These are phyloP conservation scores for Nyctereutes procyonoides DNA, from an alignment of 2,113 vertebrate species.

Conservation along the genomic window DNA sequence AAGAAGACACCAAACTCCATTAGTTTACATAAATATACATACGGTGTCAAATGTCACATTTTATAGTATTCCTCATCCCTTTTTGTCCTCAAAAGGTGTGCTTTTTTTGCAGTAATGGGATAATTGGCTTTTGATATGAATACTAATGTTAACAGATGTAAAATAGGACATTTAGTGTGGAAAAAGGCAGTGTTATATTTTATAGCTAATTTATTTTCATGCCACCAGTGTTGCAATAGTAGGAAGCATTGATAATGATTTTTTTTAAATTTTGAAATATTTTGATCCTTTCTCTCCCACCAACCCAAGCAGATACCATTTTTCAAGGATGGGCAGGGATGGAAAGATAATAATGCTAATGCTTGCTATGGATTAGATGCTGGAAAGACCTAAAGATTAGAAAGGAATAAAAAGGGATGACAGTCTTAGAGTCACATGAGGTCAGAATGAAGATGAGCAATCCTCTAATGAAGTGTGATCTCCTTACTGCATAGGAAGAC, in stretches of 20 bases:
- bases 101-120: constrained; percentile 11
- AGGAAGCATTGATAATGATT: background rate
- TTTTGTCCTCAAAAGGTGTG: background rate
- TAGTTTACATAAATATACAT: background rate
- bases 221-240: background rate
- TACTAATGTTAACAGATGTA: constrained; percentile 71
- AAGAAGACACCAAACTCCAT: background rate
- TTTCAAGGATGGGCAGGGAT: background rate
- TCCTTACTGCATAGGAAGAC: constrained; percentile 30
- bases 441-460: background rate
- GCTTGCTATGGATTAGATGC: background rate
- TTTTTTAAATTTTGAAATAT: background rate
- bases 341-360: constrained; percentile 12
- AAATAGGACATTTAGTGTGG: constrained; percentile 68
- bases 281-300: background rate
- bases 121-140: constrained; percentile 65
- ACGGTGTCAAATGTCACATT: background rate
- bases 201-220: constrained; percentile 30
- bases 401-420: background rate
- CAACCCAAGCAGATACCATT: background rate
- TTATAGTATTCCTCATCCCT: background rate
- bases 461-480: background rate
- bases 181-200: constrained; percentile 10
- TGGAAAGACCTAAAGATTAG: background rate
- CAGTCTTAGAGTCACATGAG: background rate